Conservation (phyloP, 1,140 invertebrate genomes). For the Drosophila kepulauana region DNA sequence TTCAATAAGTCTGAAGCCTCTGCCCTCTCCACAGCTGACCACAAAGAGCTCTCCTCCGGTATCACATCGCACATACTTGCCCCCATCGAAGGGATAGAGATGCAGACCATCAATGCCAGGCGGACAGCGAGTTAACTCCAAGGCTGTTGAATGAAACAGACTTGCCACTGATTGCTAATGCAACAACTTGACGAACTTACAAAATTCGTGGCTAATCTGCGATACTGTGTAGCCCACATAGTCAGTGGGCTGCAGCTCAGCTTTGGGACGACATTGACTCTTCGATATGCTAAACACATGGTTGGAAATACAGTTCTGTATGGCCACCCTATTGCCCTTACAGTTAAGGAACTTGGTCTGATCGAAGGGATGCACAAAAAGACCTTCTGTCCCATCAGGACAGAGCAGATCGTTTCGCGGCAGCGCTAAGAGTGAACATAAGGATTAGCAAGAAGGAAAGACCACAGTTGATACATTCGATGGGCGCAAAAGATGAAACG, state of each 20-base stretch:
- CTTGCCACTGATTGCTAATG: not conserved
- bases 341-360: slow-evolving; percentile 89
- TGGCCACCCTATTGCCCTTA: slow-evolving; percentile 86
- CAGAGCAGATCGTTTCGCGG: slow-evolving; percentile 48
- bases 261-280: slow-evolving; percentile 87
- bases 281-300: slow-evolving; percentile 88
- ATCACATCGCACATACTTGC: slow-evolving; percentile 58
- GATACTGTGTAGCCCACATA: slow-evolving; percentile 67
- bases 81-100: slow-evolving; percentile 68
- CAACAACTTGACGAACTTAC: slow-evolving; percentile 53
- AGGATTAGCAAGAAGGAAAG: slow-evolving; percentile 61
- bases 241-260: slow-evolving; percentile 85
- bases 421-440: slow-evolving; percentile 45
- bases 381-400: slow-evolving; percentile 76
- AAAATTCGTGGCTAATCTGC: slow-evolving; percentile 56
- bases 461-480: no score
- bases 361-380: slow-evolving; percentile 87
- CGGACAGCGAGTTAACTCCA: slow-evolving; percentile 53
- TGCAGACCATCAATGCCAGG: slow-evolving; percentile 61
- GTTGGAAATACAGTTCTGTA: slow-evolving; percentile 88
- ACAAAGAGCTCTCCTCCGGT: slow-evolving; percentile 44
- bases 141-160: slow-evolving; percentile 25
- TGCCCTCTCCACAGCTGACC: slow-evolving; percentile 33
- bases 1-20: slow-evolving; percentile 56
- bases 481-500: slow-evolving; percentile 19